Evolutionary conservation across 2,797 vertebrate genomes (phyloP), one percentile per base, ranked within the genome.

Genomic region (Falco berigora): DNA sequence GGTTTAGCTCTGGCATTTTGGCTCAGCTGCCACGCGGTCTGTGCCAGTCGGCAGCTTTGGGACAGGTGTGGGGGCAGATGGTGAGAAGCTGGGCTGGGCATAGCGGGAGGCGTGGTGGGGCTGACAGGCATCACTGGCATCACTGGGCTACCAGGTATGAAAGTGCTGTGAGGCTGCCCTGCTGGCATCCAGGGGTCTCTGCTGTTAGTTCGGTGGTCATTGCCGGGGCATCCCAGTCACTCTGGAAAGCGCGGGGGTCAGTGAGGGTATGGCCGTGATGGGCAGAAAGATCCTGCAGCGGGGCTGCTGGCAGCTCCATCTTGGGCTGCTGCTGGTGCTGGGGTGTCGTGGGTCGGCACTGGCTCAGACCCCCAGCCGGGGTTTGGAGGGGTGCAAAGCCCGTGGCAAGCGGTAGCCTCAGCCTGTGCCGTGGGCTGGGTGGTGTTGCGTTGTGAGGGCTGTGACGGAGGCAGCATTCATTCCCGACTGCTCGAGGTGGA

Each of bases 31-130:
- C 61, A 4, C 10, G 1, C 2, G 8, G 9, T 32, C 59, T 4
- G 0, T 2, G 28, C 1, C 14, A 28, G 17, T 32, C 63, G 4
- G 63, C 77, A 32, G 42, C 18, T 2, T 13, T 25, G 2, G 10
- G 50, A 10, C 1, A 4, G 30, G 52, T 15, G 32, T 3, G 34
- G 73, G 19, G 18, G 47, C 14, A 28, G 55, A 10, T 1, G 49
- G 36, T 2, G 74, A n/a, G 74, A 10, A 63, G 59, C 47, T 1
- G 12, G 24, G 49, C 36, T 52, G 59, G 47, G 36, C 4, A 4
- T 14, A 22, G 47, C 3, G 14, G 59, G 59, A 22, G 30, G 47
- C 36, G 8, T 10, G 36, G 36, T 22, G 28, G 46, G 30, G 58
- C 27, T 6, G 66, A 46, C 30, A 18, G 49, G 40, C 40, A 40